Evolutionary conservation across 2,888 invertebrate genomes (phyloP).

Genomic region (Aspidiotus rigidus): DNA sequence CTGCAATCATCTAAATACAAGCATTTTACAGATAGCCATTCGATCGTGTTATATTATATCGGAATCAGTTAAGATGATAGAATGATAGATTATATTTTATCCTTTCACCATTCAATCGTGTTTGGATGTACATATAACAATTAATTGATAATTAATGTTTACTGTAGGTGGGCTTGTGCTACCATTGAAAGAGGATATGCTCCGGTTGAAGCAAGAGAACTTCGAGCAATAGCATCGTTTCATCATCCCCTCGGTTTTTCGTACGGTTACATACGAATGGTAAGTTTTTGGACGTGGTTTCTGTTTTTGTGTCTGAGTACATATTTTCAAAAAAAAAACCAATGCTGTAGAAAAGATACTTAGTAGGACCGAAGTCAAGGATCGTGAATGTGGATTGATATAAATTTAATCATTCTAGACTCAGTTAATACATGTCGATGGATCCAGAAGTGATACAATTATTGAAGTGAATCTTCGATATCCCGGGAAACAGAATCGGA

Average conservation of each 20-base stretch:
- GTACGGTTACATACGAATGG: slow-evolving; percentile 75
- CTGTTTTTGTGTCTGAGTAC: not conserved
- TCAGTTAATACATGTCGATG: slow-evolving; percentile 78
- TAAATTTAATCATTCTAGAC: slow-evolving; percentile 48
- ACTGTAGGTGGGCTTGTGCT: slow-evolving; percentile 67
- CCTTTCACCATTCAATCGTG: no score
- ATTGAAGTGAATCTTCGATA: slow-evolving; percentile 83
- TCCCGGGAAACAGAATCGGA: slow-evolving; percentile 74
- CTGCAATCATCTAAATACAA: no score
- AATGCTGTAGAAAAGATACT: no score
- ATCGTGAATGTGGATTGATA: not conserved
- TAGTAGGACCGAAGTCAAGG: no score
- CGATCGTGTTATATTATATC: no score
- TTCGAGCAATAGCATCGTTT: slow-evolving; percentile 80
- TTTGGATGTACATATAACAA: no score
- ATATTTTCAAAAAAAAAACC: not conserved
- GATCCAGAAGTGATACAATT: slow-evolving; percentile 76
- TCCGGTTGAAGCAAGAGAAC: slow-evolving; percentile 74
- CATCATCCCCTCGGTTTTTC: slow-evolving; percentile 81
- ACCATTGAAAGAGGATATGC: slow-evolving; percentile 78
- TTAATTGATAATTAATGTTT: no score
- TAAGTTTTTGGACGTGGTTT: slow-evolving; percentile 41
- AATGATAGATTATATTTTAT: no score
- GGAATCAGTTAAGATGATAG: no score
- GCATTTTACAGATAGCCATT: no score